Evolutionary conservation across 2,888 invertebrate species (phyloP).

Genomic region (Limenitis camilla): DNA sequence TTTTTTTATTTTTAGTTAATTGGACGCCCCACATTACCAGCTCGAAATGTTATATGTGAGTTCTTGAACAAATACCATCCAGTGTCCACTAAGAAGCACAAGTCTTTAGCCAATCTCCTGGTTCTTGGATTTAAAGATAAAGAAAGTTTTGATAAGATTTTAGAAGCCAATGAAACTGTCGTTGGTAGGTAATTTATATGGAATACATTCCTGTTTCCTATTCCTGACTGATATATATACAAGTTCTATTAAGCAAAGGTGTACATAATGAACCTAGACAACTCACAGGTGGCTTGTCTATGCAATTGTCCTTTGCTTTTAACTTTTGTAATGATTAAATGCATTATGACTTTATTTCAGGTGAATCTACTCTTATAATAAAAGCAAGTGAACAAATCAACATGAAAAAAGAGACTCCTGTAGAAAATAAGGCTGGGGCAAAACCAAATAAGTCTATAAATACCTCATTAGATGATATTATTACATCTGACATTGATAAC

Average conservation of each 20-base stretch:
- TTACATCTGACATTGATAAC: conserved; percentile 32
- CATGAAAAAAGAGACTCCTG: conserved; percentile 3
- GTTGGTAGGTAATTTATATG: conserved; percentile 39
- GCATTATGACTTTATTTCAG: conserved; percentile 33
- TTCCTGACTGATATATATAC: too few relatives aligned
- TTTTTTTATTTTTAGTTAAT: conserved; percentile 30
- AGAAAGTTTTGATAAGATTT: conserved; percentile 38
- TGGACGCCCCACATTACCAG: conserved; percentile 48
- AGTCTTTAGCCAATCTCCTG: conserved; percentile 44
- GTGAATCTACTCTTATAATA: conserved; percentile 36
- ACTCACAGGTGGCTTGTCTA: too few relatives aligned
- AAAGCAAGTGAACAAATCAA: conserved; percentile 33
- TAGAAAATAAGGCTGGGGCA: background rate
- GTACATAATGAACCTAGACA: too few relatives aligned
- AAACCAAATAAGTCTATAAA: conserved; percentile 1
- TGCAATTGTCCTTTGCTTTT: too few relatives aligned
- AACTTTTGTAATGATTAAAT: too few relatives aligned
- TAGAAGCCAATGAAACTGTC: conserved; percentile 38
- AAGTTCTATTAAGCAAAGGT: too few relatives aligned
- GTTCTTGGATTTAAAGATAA: conserved; percentile 48
- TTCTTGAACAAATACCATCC: conserved; percentile 49
- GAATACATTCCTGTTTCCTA: background rate
- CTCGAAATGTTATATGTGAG: conserved; percentile 42
- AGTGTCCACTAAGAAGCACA: conserved; percentile 53
- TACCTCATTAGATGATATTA: conserved; percentile 10